Conservation (phyloP, 2,888 invertebrate species). For the Spatulosminthurus flaviceps region DNA sequence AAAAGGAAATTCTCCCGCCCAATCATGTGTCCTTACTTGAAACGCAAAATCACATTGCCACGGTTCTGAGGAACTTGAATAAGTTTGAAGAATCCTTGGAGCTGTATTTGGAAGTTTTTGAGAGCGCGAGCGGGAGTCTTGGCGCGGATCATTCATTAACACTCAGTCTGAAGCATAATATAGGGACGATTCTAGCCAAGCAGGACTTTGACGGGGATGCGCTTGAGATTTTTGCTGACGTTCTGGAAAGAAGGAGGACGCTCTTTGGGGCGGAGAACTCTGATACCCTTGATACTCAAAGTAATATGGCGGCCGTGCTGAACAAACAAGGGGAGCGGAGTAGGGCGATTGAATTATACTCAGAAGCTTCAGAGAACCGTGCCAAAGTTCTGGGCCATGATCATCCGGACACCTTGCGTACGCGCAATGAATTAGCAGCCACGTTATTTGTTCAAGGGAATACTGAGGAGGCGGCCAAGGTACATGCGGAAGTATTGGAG, state of each 20-base stretch:
- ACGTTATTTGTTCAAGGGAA: not conserved
- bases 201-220: not conserved
- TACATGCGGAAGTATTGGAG: not conserved
- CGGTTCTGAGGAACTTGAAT: not conserved
- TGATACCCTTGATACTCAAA: not conserved
- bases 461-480: not conserved
- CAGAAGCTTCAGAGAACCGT: not conserved
- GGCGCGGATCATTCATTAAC: not conserved
- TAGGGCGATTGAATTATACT: not conserved
- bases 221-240: not conserved
- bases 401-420: not conserved
- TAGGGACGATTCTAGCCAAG: not conserved
- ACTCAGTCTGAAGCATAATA: not conserved
- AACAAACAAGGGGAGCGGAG: not conserved
- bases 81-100: conserved; percentile 3
- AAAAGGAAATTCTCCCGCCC: not conserved
- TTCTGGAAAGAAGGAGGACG: not conserved
- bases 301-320: not conserved
- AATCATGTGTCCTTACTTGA: not conserved
- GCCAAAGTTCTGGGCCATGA: not conserved
- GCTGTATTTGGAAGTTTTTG: not conserved
- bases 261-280: not conserved
- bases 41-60: conserved; percentile 6
- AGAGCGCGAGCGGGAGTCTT: not conserved
- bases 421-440: not conserved